phyloP scores from a whole-genome alignment of 2,797 vertebrate genomes.

The Tenualosa ilisha region DNA sequence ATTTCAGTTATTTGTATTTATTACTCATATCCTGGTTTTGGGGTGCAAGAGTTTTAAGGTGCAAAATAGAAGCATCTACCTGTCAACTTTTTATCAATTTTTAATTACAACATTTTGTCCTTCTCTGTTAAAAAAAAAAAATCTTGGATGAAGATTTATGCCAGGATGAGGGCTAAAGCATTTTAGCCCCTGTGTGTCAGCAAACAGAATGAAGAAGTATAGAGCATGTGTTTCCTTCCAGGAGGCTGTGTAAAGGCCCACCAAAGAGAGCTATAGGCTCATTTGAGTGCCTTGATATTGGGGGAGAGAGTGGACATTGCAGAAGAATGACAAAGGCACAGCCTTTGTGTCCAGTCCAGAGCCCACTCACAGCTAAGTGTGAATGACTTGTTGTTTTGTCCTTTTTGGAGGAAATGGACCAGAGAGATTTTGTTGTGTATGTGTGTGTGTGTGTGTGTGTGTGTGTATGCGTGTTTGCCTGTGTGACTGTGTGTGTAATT shows the following conservation, averaged over 20 bases:
- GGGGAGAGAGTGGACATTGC: neutral
- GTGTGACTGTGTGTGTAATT: neutral
- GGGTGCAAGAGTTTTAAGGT: neutral
- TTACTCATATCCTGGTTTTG: no score
- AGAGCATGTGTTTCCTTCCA: neutral
- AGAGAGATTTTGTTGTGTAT: conserved; percentile 36
- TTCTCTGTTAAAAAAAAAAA: neutral
- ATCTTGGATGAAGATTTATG: neutral
- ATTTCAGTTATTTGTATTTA: neutral
- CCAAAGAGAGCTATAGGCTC: neutral
- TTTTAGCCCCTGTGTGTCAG: neutral
- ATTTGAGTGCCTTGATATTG: neutral
- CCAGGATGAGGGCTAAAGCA: no score
- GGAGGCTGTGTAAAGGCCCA: neutral
- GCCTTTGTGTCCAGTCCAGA: conserved; percentile 56
- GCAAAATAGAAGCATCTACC: neutral
- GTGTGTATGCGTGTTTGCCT: neutral
- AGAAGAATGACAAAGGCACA: conserved; percentile 48
- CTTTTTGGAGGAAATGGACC: conserved; percentile 45
- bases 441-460: neutral
- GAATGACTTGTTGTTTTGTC: conserved; percentile 49
- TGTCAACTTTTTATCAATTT: neutral
- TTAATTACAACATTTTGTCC: neutral
- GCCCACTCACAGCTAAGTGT: conserved; percentile 54
- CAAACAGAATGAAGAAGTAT: neutral